These are phyloP conservation scores for Andrena chrysosceles DNA, from an alignment of 2,888 invertebrate species.

Conservation along the genomic window DNA sequence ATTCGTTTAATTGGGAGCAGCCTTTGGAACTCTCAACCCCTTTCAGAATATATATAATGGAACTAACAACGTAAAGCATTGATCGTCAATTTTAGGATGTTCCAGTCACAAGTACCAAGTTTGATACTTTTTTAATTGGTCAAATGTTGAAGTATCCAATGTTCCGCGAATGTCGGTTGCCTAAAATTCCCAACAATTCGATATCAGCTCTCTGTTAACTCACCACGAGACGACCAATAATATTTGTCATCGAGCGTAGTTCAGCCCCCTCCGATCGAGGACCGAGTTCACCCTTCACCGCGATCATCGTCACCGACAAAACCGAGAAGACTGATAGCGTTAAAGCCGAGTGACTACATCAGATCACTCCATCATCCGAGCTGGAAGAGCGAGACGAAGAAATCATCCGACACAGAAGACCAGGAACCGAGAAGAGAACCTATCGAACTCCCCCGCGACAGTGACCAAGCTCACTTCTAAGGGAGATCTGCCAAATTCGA, in stretches of 20 bases:
- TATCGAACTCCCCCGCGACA: neutral
- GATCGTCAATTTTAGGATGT: neutral
- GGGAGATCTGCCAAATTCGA: neutral
- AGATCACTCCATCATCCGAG: conserved; percentile 38
- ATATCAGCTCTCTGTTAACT: too few species aligned
- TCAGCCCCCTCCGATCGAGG: conserved; percentile 3
- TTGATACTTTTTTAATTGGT: too few species aligned
- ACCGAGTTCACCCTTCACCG: conserved; percentile 52
- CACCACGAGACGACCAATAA: too few species aligned
- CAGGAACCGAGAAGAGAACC: neutral
- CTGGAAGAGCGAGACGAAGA: conserved; percentile 1
- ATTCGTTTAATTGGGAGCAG: too few species aligned
- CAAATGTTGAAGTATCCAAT: too few species aligned
- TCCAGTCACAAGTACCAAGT: too few species aligned
- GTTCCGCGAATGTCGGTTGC: too few species aligned
- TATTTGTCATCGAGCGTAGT: conserved; percentile 14
- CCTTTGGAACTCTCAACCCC: too few species aligned
- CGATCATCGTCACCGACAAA: conserved; percentile 62
- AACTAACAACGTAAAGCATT: neutral
- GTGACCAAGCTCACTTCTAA: neutral
- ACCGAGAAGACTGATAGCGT: conserved; percentile 69
- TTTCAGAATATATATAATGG: too few species aligned
- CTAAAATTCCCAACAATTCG: too few species aligned
- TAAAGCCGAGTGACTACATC: conserved; percentile 48
- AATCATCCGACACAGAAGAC: conserved; percentile 12